A percentile compares a stretch with the other conserved stretches of the same genome.
These are phyloP conservation scores for Magallana nippona DNA, from an alignment of 2,888 invertebrate genomes.

Conservation along the genomic window DNA sequence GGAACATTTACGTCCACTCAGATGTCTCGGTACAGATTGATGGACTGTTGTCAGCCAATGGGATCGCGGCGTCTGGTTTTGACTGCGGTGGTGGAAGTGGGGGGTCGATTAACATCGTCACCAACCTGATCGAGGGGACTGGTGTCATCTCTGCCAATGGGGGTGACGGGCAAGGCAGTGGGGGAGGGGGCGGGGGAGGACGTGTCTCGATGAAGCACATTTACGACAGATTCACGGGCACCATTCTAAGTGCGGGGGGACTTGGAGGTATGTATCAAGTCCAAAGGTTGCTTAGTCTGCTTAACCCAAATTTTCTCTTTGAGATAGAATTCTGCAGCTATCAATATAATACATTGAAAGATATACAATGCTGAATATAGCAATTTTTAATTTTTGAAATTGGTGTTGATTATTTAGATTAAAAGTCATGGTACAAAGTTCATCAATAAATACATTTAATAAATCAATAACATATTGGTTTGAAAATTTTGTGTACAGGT, in stretches of 20 bases:
- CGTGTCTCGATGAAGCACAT: slow-evolving; percentile 53
- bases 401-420: too few species aligned
- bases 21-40: slow-evolving; percentile 53
- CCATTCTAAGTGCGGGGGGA: slow-evolving; percentile 60
- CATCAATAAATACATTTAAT: background rate
- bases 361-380: too few species aligned
- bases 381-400: too few species aligned
- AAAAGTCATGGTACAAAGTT: background rate
- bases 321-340: too few species aligned
- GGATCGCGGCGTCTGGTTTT: slow-evolving; percentile 50
- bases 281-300: too few species aligned
- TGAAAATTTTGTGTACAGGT: background rate
- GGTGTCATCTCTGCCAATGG: slow-evolving; percentile 62
- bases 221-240: slow-evolving; percentile 50
- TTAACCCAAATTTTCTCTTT: too few species aligned
- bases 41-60: slow-evolving; percentile 67
- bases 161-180: slow-evolving; percentile 56
- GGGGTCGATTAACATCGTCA: slow-evolving; percentile 58
- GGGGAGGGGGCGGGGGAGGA: slow-evolving; percentile 66
- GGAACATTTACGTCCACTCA: slow-evolving; percentile 54
- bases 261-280: slow-evolving; percentile 51
- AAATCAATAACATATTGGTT: background rate
- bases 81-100: slow-evolving; percentile 67
- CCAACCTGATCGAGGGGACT: slow-evolving; percentile 52
- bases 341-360: too few species aligned